Percentiles rank a stretch among this genome's conserved stretches.
These are phyloP conservation scores for Musca vetustissima DNA, from an alignment of 1,140 invertebrate genomes.

Conservation along the genomic window DNA sequence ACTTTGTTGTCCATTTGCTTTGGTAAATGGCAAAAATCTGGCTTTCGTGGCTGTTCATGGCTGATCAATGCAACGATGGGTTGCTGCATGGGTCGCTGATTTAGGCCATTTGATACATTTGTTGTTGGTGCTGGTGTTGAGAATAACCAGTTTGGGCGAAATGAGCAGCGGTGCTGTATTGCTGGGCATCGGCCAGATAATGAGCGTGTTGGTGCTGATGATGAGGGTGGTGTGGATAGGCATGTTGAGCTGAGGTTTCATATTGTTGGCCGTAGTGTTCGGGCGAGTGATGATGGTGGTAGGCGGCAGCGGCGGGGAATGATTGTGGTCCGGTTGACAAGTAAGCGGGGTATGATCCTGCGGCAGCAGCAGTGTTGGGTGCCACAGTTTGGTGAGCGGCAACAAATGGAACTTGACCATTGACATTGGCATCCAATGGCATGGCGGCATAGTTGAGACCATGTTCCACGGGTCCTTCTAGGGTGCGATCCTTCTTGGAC, in stretches of 20 bases:
- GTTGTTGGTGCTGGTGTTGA: conserved; percentile 26
- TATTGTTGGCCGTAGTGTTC: conserved; percentile 38
- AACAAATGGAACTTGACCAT: neutral
- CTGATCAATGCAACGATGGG: neutral
- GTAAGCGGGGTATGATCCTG: conserved; percentile 7
- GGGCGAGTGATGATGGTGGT: conserved; percentile 35
- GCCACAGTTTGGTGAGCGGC: neutral
- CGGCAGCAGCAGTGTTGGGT: neutral
- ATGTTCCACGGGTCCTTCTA: conserved; percentile 39
- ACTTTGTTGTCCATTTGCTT: conserved; percentile 24
- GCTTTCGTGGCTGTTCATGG: conserved; percentile 16
- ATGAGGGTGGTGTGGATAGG: neutral
- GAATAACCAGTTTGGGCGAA: neutral
- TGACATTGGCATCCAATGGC: conserved; percentile 28
- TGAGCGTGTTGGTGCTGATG: conserved; percentile 32
- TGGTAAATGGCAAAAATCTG: conserved; percentile 18
- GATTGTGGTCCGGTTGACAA: conserved; percentile 24
- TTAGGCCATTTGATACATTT: conserved; percentile 23
- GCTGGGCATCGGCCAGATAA: conserved; percentile 25
- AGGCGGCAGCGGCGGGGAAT: conserved; percentile 37
- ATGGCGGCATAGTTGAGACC: conserved; percentile 28
- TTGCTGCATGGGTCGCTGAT: neutral
- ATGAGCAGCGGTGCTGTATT: conserved; percentile 11
- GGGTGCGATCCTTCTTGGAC: conserved; percentile 67
- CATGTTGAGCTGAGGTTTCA: conserved; percentile 37